Evolutionary conservation across 2,113 vertebrate genomes (phyloP), one percentile per base, ranked within the genome.

Genomic region (Rattus rattus): DNA sequence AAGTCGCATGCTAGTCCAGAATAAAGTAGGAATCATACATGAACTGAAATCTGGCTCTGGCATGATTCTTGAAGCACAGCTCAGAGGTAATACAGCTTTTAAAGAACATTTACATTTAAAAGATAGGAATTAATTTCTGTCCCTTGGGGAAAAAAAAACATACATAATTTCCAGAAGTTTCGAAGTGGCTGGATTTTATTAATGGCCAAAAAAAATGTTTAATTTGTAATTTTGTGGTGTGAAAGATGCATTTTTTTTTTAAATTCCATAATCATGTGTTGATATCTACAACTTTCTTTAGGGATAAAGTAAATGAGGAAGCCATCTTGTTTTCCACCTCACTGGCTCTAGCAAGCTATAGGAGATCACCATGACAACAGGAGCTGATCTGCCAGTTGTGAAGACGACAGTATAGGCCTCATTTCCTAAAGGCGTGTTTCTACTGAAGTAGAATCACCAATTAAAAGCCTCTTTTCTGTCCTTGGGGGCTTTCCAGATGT

Each of bases 301-400:
- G 98, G 98, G 98, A 96, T 97, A 98, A 28, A 98, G 98, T 97
- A 98, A 98, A 98, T 70, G 97, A 98, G 97, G 98, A 98, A 97
- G 98, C 98, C 99, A 98, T 98, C 97, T 99, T 99, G 98, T 98
- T 98, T 98, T 98, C 98, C 98, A 98, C 98, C 98, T 98, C 98
- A 97, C 65, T 98, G 98, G 98, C 97, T 97, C 96, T 94, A 96
- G 94, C 96, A 94, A 97, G 96, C 98, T 76, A 97, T 97, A 98
- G 97, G 95, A 98, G 94, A 98, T 99, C 97, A 61, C 98, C 98
- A 98, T 98, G 98, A 98, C 97, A 98, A 98, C 98, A 96, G 76
- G 91, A 83, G 89, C 92, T 9, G 97, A 92, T 97, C 95, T 96
- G 96, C 97, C 98, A 73, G 19, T 96, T 98, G 97, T 95, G 98